Conservation (phyloP, 2,888 invertebrate genomes). For the Erebia palarica region DNA sequence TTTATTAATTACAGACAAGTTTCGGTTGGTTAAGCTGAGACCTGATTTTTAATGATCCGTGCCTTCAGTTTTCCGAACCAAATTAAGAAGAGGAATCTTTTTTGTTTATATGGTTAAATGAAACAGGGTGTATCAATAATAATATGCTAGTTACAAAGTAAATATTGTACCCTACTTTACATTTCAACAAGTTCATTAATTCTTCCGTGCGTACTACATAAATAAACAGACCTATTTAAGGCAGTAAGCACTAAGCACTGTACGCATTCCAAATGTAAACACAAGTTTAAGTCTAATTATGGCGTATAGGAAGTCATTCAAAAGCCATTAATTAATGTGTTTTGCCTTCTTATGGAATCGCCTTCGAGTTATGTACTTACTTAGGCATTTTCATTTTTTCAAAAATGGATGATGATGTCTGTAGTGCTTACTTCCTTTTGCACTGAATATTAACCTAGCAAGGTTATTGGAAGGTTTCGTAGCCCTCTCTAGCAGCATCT, state of each 20-base stretch:
- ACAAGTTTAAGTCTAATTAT: constrained; percentile 24
- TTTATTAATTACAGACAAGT: too few relatives aligned
- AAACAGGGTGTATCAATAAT: not conserved
- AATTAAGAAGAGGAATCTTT: too few relatives aligned
- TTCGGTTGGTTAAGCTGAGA: too few relatives aligned
- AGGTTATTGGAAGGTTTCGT: too few relatives aligned
- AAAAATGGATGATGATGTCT: not conserved
- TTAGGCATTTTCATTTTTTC: not conserved
- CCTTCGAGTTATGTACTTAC: not conserved
- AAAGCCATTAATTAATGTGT: constrained; percentile 12
- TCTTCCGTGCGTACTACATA: constrained; percentile 30
- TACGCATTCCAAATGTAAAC: constrained; percentile 17
- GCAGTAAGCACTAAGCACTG: constrained; percentile 12
- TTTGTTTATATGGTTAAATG: not conserved
- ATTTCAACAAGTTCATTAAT: constrained; percentile 26
- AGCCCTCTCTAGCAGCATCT: too few relatives aligned
- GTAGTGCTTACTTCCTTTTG: too few relatives aligned
- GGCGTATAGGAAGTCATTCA: constrained; percentile 22
- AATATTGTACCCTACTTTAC: constrained; percentile 10
- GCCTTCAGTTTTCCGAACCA: not conserved
- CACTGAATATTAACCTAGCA: not conserved
- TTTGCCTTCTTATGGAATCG: constrained; percentile 8
- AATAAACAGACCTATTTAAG: constrained; percentile 30
- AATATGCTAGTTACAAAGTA: not conserved
- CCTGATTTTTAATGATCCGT: too few relatives aligned